Evolutionary conservation across 1,140 invertebrate species (phyloP).

Genomic region (Dendroctonus valens): DNA sequence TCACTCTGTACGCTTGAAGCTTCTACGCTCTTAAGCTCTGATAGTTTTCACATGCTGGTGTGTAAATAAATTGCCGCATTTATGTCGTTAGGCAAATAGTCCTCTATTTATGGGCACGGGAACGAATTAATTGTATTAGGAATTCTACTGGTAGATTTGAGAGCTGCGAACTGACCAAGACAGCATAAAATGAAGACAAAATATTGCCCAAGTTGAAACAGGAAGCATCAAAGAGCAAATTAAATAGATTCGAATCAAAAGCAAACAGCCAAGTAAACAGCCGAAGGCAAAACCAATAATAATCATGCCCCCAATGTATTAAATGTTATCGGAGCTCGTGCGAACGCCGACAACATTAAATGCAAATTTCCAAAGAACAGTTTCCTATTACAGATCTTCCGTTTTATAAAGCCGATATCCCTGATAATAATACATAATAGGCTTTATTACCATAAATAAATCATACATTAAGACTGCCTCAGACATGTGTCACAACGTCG

Average conservation of each 20-base stretch:
- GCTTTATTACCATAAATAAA: conserved; percentile 25
- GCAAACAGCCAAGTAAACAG: conserved; percentile 4
- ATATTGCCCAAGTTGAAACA: neutral
- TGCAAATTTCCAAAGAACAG: conserved; percentile 11
- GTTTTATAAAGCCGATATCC: conserved; percentile 21
- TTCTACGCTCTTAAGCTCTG: too few relatives aligned
- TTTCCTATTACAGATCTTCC: conserved; percentile 27
- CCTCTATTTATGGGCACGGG: conserved; percentile 1
- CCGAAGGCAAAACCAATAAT: conserved; percentile 14
- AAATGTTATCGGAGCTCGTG: conserved; percentile 8
- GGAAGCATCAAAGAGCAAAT: neutral
- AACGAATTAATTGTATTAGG: conserved; percentile 1
- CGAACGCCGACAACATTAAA: conserved; percentile 9
- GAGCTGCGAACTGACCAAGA: neutral
- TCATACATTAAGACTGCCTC: conserved; percentile 23
- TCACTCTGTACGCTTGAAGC: too few relatives aligned
- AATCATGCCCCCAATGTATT: conserved; percentile 8
- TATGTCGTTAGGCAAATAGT: conserved; percentile 7
- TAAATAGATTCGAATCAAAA: neutral
- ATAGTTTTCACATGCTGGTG: neutral
- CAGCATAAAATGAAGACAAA: neutral
- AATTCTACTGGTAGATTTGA: neutral
- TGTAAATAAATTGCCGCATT: conserved; percentile 10
- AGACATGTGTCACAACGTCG: conserved; percentile 20
- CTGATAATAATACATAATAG: conserved; percentile 30